These are phyloP conservation scores for Ostrea denselamellosa DNA, from an alignment of 1,140 invertebrate species.

Conservation along the genomic window DNA sequence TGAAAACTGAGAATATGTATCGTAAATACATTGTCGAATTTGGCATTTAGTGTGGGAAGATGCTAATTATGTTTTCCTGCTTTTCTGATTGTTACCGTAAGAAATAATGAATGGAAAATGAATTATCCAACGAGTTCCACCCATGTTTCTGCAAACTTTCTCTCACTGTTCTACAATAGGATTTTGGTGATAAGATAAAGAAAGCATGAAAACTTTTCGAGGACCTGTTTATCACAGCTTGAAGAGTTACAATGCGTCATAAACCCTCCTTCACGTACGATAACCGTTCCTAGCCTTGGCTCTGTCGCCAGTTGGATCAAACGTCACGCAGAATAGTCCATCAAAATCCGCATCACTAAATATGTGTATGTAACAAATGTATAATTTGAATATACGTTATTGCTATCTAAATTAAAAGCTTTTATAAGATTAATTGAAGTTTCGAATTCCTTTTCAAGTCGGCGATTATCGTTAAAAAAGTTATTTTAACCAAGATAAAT, in stretches of 20 bases:
- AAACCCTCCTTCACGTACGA: not conserved
- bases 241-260: constrained; percentile 43
- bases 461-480: not conserved
- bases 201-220: constrained; percentile 40
- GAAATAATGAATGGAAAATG: not conserved
- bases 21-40: no score
- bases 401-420: no score
- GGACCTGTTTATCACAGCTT: constrained; percentile 40
- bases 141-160: constrained; percentile 25
- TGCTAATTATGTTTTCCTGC: no score
- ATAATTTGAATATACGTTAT: no score
- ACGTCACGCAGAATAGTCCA: not conserved
- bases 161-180: constrained; percentile 1
- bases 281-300: not conserved
- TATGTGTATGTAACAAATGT: no score
- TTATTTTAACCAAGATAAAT: not conserved
- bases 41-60: no score
- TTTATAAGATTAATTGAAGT: no score
- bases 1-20: no score
- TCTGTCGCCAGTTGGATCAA: not conserved
- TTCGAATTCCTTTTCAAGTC: not conserved
- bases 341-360: not conserved
- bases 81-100: not conserved
- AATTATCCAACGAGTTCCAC: not conserved
- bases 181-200: constrained; percentile 44